These are phyloP conservation scores for Drosophila nannoptera DNA, from an alignment of 1,140 invertebrate genomes.

Conservation along the genomic window DNA sequence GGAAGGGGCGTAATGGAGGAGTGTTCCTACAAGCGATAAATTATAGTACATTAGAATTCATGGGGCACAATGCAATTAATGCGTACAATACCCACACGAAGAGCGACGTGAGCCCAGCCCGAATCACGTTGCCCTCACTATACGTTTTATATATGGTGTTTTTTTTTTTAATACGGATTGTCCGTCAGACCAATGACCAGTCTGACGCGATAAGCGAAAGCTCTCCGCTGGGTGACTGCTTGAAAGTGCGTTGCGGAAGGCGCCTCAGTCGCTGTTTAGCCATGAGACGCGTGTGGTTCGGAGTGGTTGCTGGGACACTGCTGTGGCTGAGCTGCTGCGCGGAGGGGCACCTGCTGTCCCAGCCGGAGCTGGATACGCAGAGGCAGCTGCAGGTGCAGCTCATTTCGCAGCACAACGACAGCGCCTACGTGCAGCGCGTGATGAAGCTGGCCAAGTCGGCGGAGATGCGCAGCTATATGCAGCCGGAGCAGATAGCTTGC, in stretches of 20 bases:
- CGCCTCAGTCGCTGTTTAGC: conserved; percentile 37
- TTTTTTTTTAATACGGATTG: background rate
- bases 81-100: background rate
- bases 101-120: conserved; percentile 31
- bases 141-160: background rate
- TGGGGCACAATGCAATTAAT: conserved; percentile 15
- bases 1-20: too few species aligned
- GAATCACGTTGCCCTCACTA: conserved; percentile 37
- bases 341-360: conserved; percentile 46
- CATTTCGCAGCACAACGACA: conserved; percentile 65
- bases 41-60: conserved; percentile 6
- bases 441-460: conserved; percentile 70
- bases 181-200: conserved; percentile 27
- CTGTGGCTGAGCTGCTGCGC: conserved; percentile 17
- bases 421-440: conserved; percentile 61
- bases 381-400: conserved; percentile 63
- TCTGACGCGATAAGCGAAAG: conserved; percentile 39
- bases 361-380: conserved; percentile 48
- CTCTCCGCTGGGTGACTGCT: conserved; percentile 20
- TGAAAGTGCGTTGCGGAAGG: conserved; percentile 57
- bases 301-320: conserved; percentile 3
- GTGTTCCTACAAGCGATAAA: too few species aligned
- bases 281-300: conserved; percentile 46
- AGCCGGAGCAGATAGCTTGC: conserved; percentile 48
- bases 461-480: conserved; percentile 73